These are phyloP conservation scores for Micronisus gabar DNA, from an alignment of 2,113 vertebrate species.

Conservation along the genomic window DNA sequence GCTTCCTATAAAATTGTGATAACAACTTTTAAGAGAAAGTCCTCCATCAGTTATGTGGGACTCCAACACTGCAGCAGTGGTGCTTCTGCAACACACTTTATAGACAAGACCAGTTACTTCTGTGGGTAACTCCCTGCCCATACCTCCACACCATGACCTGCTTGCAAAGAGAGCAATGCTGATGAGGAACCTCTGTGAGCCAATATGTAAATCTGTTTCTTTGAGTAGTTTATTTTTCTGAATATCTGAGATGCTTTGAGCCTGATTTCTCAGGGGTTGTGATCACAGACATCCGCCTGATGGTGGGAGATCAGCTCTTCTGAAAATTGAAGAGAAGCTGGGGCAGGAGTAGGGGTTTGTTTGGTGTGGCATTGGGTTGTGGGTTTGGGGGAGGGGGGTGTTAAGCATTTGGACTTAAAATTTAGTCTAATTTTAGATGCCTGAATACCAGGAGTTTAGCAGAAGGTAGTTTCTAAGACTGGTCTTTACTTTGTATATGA, in stretches of 20 bases:
- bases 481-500: neutral
- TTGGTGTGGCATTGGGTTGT: neutral
- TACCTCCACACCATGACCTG: neutral
- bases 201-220: neutral
- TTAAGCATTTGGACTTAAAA: neutral
- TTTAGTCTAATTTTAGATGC: neutral
- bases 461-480: neutral
- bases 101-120: neutral
- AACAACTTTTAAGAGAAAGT: neutral
- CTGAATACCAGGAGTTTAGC: neutral
- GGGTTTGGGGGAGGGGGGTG: neutral
- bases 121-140: rapidly evolving
- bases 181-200: neutral
- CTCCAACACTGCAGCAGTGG: neutral
- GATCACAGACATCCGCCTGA: neutral
- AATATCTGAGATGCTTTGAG: neutral
- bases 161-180: neutral
- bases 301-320: neutral
- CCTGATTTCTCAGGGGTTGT: neutral
- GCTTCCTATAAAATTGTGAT: neutral
- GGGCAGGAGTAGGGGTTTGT: neutral
- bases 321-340: neutral
- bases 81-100: too few species aligned
- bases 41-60: neutral
- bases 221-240: neutral